Base-by-base conservation (phyloP, 2,888 invertebrate species). In the Alsophila aescularia region DNA sequence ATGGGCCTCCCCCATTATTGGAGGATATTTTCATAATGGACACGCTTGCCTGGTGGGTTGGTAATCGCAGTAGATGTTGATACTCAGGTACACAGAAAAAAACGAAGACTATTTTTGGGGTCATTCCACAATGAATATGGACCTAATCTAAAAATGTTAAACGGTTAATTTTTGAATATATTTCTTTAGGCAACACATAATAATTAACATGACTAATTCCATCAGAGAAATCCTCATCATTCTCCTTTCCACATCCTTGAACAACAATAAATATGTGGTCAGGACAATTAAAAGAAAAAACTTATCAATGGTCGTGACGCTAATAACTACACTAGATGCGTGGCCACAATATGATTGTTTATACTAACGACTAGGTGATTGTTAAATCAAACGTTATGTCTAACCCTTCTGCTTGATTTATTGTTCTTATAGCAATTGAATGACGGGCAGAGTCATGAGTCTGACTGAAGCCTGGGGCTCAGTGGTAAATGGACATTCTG, bases 321-420 rank as follows among this genome's bases (percentile, higher is more conserved):
- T 84, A 83, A 85, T 85, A 79, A 81, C 72, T 72, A 69, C 67
- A 73, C 62, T 55, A 61, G 69, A 65, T 72, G 75, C 72, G 68
- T 67, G 64, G 58, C 73, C 69, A 70, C 70, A 67, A 77, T 44
- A 79, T 77, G 74, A 80, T 81, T 83, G 81, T 85, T 83, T 83
- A 71, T 79, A 80, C 75, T 80, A 83, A 85, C 82, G 80, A 81
- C 75, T n/a, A n/a, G n/a, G n/a, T n/a, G n/a, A n/a, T n/a, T 77
- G 78, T 75, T 76, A 81, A 81, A 84, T 84, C 79, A 79, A 77
- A 83, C 81, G 80, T 79, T 77, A 82, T 83, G 82, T 79, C 82
- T 83, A 82, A 79, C 75, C 77, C 75, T 81, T 81, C 83, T 58
- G 51, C 58, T 72, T 85, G 85, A 85, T 85, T 82, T 83, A 85